Conservation (phyloP, 1,140 invertebrate species). For the Drepana arcuata region DNA sequence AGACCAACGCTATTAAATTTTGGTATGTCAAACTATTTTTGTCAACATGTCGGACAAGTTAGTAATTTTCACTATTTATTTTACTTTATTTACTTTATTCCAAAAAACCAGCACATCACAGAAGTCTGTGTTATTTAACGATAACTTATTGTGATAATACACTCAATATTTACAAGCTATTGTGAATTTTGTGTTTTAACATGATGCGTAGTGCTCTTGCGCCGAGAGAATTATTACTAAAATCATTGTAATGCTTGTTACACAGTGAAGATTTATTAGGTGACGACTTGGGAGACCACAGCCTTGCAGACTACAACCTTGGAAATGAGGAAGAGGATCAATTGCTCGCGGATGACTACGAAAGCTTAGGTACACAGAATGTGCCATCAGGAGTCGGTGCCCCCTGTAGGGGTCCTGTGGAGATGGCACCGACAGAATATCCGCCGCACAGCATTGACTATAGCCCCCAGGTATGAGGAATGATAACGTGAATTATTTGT, state of each 20-base stretch:
- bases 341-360: conserved; percentile 57
- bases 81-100: not conserved
- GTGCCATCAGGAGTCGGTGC: conserved; percentile 36
- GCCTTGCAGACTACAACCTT: conserved; percentile 58
- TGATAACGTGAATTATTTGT: too few relatives aligned
- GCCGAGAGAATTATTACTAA: too few relatives aligned
- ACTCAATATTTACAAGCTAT: too few relatives aligned
- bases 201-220: conserved; percentile 3
- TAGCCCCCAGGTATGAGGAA: conserved; percentile 30
- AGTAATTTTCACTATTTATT: conserved; percentile 28
- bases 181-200: too few relatives aligned
- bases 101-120: too few relatives aligned
- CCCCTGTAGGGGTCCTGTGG: conserved; percentile 22
- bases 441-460: conserved; percentile 31
- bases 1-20: too few relatives aligned
- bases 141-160: not conserved
- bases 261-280: conserved; percentile 61
- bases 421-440: conserved; percentile 34
- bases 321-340: conserved; percentile 65
- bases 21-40: too few relatives aligned
- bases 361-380: conserved; percentile 44
- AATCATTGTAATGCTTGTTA: too few relatives aligned
- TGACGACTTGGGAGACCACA: conserved; percentile 62
- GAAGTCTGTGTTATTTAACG: too few relatives aligned
- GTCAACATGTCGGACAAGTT: conserved; percentile 68